phyloP scores from a whole-genome alignment of 2,113 vertebrate genomes.

The Podarcis muralis region DNA sequence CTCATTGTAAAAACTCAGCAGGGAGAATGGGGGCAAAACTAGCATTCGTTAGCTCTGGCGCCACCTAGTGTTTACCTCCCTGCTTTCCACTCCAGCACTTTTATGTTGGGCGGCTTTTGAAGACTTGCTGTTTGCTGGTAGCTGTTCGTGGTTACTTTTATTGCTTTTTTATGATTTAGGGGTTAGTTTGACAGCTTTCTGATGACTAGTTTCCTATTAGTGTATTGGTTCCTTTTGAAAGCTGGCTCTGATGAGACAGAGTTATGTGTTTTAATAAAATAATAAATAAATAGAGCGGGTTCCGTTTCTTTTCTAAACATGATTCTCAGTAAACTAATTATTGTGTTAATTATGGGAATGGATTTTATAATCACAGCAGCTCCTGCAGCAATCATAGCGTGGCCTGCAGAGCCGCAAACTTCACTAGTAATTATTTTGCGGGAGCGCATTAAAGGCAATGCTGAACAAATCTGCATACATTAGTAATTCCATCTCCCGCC shows the following conservation, averaged over 20 bases:
- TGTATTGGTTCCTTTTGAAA: background rate
- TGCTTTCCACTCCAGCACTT: too few relatives aligned
- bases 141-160: too few relatives aligned
- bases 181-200: background rate
- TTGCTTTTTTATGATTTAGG: background rate
- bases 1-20: too few relatives aligned
- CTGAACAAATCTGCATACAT: slow-evolving; percentile 39
- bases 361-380: background rate
- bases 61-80: too few relatives aligned
- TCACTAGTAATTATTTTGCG: slow-evolving; percentile 53
- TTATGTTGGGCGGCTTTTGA: too few relatives aligned
- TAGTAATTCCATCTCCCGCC: slow-evolving; percentile 47
- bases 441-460: slow-evolving; percentile 30
- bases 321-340: slow-evolving; percentile 45
- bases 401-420: slow-evolving; percentile 37
- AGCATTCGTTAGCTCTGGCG: too few relatives aligned
- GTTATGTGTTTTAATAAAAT: background rate
- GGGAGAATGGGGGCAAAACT: too few relatives aligned
- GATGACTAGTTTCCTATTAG: background rate
- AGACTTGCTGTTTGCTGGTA: too few relatives aligned
- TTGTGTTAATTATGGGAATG: background rate
- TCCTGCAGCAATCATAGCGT: slow-evolving; percentile 19
- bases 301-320: slow-evolving; percentile 60
- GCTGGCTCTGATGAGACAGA: background rate
- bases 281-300: slow-evolving; percentile 32